Conservation (phyloP, 2,888 invertebrate species). For the Heliconius charithonia region DNA sequence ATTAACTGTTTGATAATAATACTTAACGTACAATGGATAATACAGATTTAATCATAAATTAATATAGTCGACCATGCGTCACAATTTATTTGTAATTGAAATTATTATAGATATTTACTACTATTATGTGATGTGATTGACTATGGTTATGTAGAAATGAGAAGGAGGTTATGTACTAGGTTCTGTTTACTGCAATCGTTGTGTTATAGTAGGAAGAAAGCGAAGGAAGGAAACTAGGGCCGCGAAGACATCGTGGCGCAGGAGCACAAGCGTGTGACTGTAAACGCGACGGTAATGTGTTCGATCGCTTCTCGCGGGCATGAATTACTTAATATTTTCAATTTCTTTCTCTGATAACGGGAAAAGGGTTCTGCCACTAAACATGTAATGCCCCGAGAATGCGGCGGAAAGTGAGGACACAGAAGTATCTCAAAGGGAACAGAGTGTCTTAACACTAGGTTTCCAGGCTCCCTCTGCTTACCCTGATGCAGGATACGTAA, state of each 20-base stretch:
- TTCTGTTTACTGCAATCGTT: background rate
- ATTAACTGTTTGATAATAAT: constrained; percentile 32
- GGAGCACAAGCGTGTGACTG: too few species aligned
- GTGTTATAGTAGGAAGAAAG: too few species aligned
- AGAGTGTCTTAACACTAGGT: background rate
- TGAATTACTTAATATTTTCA: too few species aligned
- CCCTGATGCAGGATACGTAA: background rate
- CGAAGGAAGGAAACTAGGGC: too few species aligned
- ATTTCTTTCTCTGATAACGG: too few species aligned
- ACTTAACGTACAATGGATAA: constrained; percentile 29
- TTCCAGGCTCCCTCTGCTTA: background rate
- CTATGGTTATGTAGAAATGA: background rate
- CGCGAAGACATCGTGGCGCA: too few species aligned
- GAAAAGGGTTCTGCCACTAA: background rate
- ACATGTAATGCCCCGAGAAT: background rate
- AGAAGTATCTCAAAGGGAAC: too few species aligned
- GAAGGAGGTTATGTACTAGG: background rate
- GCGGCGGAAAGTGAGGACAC: background rate
- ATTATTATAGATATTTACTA: constrained; percentile 13
- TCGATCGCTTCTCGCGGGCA: too few species aligned
- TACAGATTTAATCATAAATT: constrained; percentile 31
- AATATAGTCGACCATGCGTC: constrained; percentile 24
- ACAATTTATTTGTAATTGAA: constrained; percentile 30
- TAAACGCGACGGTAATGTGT: too few species aligned
- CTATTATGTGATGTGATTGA: background rate